Base-by-base conservation (phyloP, 2,797 vertebrate species). In the Lagodon rhomboides region DNA sequence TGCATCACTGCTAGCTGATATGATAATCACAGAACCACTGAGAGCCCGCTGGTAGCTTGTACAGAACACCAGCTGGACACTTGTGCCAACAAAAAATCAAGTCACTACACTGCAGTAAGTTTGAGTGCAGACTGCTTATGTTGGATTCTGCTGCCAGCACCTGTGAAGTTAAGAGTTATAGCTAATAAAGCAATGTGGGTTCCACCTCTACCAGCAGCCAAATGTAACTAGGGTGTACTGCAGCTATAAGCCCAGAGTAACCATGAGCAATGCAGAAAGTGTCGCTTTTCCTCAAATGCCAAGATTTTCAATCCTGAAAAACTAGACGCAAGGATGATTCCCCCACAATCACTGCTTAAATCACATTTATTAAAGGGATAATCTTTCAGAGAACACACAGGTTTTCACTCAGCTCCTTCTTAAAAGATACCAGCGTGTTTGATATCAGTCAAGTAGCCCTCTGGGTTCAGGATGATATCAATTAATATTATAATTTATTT, bases 11-110 rank as follows among this genome's bases (percentile, higher is more conserved):
- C 23, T 34, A 38, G 5, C 70, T 80, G 70, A 73, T 53, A 62
- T 55, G 46, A 77, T 76, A 58, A 85, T 74, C 56, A 59, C 65
- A 17, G 56, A 73, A 65, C 68, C 23, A 4, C 59, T 46, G 46
- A 65, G 30, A 77, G 34, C 44, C 27, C 8, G 68, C 34, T 51
- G 43, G 43, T 65, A 47, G 65, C 66, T 78, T 56, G 59, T 38
- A 49, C 66, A 76, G 15, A 16, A 46, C 44, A 46, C 47, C 12
- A 60, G 63, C 58, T 30, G 7, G 34, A 44, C 54, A 49, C 59
- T 53, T 25, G 22, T 34, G 58, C 73, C 64, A 74, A 61, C 68
- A 68, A 25, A 74, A 74, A 77, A 71, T 43, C 2, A 2, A 75
- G 30, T 60, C 46, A 65, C 46, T 55, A 18, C 0, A 2, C 38